These are phyloP conservation scores for Taurulus bubalis DNA, from an alignment of 2,113 vertebrate species.

Conservation along the genomic window DNA sequence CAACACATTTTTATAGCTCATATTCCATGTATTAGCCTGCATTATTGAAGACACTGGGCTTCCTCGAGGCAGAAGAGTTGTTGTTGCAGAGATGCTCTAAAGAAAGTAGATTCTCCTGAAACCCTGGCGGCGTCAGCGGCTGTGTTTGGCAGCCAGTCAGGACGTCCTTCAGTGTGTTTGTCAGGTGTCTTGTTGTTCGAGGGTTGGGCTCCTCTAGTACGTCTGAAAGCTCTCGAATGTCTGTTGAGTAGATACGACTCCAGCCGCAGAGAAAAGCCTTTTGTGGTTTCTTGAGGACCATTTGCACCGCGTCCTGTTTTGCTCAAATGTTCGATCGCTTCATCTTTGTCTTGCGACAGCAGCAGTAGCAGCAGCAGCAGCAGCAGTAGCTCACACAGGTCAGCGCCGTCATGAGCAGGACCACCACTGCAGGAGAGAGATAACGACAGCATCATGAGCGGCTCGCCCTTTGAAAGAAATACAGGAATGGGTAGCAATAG, in stretches of 20 bases:
- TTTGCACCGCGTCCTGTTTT: background rate
- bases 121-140: conserved; percentile 10
- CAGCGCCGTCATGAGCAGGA: conserved; percentile 62
- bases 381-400: conserved; percentile 69
- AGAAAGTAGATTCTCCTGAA: conserved; percentile 64
- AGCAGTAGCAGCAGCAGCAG: conserved; percentile 69
- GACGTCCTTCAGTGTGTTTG: conserved; percentile 29
- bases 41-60: background rate
- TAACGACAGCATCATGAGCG: background rate
- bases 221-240: background rate
- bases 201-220: conserved; percentile 2
- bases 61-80: background rate
- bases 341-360: conserved; percentile 33
- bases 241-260: background rate
- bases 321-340: conserved; percentile 51
- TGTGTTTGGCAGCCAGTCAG: conserved; percentile 42
- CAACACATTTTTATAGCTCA: background rate
- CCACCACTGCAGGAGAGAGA: conserved; percentile 66
- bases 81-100: conserved; percentile 38
- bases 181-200: conserved; percentile 39
- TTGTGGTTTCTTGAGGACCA: background rate
- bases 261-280: background rate
- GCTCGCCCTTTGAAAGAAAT: background rate
- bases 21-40: background rate
- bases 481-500: no score